phyloP scores from a whole-genome alignment of 2,888 invertebrate genomes.

The Lochmaea capreae region DNA sequence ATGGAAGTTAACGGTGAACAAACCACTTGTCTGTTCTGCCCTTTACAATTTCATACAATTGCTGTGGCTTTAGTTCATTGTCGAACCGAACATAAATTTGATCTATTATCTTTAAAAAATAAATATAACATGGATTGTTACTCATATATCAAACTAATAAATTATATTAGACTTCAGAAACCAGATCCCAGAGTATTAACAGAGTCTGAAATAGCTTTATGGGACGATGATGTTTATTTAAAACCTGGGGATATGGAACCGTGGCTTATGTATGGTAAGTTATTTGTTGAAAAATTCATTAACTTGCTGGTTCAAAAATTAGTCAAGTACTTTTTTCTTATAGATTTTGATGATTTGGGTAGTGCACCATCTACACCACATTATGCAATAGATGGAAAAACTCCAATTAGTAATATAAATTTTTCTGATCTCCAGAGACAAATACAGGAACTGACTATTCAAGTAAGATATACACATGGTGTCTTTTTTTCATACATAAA shows the following conservation, averaged over 20 bases:
- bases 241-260: slow-evolving; percentile 83
- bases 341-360: slow-evolving; percentile 68
- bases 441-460: slow-evolving; percentile 61
- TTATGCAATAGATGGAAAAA: slow-evolving; percentile 65
- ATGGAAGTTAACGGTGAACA: slow-evolving; percentile 66
- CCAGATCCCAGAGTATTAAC: slow-evolving; percentile 70
- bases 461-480: slow-evolving; percentile 51
- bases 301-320: too few species aligned
- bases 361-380: slow-evolving; percentile 65
- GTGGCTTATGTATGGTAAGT: slow-evolving; percentile 84
- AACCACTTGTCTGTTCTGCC: slow-evolving; percentile 80
- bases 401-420: slow-evolving; percentile 63
- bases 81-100: slow-evolving; percentile 73
- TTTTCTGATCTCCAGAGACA: slow-evolving; percentile 63
- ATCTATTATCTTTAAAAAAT: slow-evolving; percentile 73
- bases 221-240: slow-evolving; percentile 83
- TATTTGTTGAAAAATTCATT: neutral
- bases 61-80: slow-evolving; percentile 77
- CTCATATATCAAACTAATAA: slow-evolving; percentile 83
- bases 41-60: slow-evolving; percentile 70
- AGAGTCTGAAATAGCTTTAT: slow-evolving; percentile 68
- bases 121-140: slow-evolving; percentile 85
- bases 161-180: slow-evolving; percentile 78
- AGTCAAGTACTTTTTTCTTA: neutral
- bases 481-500: neutral